phyloP scores from a whole-genome alignment of 2,113 vertebrate genomes.

The Fulica atra region DNA sequence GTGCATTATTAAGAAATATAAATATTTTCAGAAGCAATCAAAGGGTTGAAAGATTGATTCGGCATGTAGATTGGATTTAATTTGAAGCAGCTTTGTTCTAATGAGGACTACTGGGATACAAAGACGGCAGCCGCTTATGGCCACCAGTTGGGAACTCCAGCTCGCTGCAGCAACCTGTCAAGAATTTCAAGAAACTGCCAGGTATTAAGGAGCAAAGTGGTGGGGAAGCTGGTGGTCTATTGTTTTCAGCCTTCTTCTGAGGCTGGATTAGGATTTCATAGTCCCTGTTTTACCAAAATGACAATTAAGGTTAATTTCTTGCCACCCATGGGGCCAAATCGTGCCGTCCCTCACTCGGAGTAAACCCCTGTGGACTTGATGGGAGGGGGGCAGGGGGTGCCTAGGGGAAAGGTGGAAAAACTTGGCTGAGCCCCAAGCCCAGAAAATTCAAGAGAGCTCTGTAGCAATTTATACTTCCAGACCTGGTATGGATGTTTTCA shows the following conservation, averaged over 20 bases:
- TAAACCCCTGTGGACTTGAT: neutral
- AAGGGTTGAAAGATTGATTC: slow-evolving; percentile 82
- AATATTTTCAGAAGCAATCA: slow-evolving; percentile 88
- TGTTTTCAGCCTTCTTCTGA: neutral
- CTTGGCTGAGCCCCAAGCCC: neutral
- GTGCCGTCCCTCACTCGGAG: neutral
- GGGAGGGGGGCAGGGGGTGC: neutral
- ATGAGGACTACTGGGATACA: slow-evolving; percentile 77
- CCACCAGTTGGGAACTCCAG: slow-evolving; percentile 52
- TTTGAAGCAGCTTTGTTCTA: slow-evolving; percentile 83
- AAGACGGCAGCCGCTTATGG: slow-evolving; percentile 46
- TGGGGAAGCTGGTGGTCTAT: neutral
- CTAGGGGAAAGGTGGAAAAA: neutral
- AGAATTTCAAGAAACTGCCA: slow-evolving; percentile 23
- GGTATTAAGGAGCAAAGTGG: neutral
- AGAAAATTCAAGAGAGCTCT: neutral
- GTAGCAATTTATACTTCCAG: neutral
- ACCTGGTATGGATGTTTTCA: neutral
- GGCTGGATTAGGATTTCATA: neutral
- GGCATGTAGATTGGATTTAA: slow-evolving; percentile 80
- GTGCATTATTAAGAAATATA: slow-evolving; percentile 85
- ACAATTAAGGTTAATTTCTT: slow-evolving; percentile 37
- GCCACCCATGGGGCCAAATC: neutral
- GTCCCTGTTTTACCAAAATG: neutral
- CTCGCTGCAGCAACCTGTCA: slow-evolving; percentile 54